Percentiles rank a stretch among this genome's conserved stretches.
phyloP scores from a whole-genome alignment of 2,797 vertebrate genomes.

The Xenentodon cancila region DNA sequence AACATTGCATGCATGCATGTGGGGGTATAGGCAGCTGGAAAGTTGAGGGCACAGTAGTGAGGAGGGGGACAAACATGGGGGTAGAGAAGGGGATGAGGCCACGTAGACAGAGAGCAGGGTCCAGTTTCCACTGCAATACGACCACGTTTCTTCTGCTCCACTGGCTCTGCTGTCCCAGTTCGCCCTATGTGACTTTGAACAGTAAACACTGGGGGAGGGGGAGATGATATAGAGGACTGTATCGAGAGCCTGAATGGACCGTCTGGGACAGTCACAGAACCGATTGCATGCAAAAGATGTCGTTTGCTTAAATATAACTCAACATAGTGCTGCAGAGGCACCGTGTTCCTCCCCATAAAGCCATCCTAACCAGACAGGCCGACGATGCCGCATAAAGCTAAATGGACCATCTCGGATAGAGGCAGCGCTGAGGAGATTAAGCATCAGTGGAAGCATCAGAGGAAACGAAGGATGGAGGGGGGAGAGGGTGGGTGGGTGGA shows the following conservation, averaged over 20 bases:
- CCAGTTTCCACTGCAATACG: constrained; percentile 57
- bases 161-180: constrained; percentile 80
- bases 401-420: constrained; percentile 74
- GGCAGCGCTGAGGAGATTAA: constrained; percentile 66
- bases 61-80: constrained; percentile 39
- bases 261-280: constrained; percentile 44
- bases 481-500: constrained; percentile 51
- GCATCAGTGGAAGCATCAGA: constrained; percentile 74
- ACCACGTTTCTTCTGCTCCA: constrained; percentile 82
- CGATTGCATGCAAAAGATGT: constrained; percentile 55
- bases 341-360: constrained; percentile 63
- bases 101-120: constrained; percentile 42
- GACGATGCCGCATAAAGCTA: constrained; percentile 67
- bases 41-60: constrained; percentile 50
- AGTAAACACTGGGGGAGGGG: constrained; percentile 79
- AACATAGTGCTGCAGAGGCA: constrained; percentile 43
- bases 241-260: constrained; percentile 41
- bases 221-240: constrained; percentile 12
- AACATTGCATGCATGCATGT: not conserved
- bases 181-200: constrained; percentile 77
- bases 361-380: constrained; percentile 64
- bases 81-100: constrained; percentile 31
- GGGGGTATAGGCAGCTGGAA: constrained; percentile 18
- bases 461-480: constrained; percentile 62
- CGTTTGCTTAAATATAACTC: constrained; percentile 58